A percentile compares a stretch with the other conserved stretches of the same genome.
These are phyloP conservation scores for Chamaetylas fuelleborni DNA, from an alignment of 2,113 vertebrate genomes.

Conservation along the genomic window DNA sequence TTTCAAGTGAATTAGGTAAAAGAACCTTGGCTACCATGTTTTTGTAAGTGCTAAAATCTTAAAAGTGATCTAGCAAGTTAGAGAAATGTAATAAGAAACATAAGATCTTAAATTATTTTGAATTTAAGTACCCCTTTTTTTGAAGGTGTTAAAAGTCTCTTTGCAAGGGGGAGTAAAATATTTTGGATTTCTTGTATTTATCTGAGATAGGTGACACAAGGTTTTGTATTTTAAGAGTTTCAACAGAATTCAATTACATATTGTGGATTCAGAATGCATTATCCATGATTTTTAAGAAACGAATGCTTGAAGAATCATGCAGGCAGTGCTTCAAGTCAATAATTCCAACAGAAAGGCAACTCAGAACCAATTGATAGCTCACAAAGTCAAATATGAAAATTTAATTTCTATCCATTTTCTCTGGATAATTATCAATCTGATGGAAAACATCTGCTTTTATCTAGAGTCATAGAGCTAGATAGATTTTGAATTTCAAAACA, in stretches of 20 bases:
- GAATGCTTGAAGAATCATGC: neutral
- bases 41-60: neutral
- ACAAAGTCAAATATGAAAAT: neutral
- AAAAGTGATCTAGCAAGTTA: neutral
- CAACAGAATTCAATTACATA: rapidly evolving
- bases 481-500: neutral
- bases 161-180: neutral
- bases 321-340: neutral
- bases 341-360: neutral
- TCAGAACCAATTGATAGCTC: neutral
- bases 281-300: neutral
- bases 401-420: neutral
- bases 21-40: neutral
- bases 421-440: neutral
- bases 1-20: neutral
- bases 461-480: neutral
- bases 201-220: neutral
- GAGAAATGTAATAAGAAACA: neutral
- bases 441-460: neutral
- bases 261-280: neutral
- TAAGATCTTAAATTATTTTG: neutral
- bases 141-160: neutral
- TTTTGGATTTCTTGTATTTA: neutral
- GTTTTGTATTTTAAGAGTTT: neutral
- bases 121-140: neutral